These are phyloP conservation scores for Triplophysa yarkandensis DNA, from an alignment of 2,797 vertebrate genomes.

Conservation along the genomic window DNA sequence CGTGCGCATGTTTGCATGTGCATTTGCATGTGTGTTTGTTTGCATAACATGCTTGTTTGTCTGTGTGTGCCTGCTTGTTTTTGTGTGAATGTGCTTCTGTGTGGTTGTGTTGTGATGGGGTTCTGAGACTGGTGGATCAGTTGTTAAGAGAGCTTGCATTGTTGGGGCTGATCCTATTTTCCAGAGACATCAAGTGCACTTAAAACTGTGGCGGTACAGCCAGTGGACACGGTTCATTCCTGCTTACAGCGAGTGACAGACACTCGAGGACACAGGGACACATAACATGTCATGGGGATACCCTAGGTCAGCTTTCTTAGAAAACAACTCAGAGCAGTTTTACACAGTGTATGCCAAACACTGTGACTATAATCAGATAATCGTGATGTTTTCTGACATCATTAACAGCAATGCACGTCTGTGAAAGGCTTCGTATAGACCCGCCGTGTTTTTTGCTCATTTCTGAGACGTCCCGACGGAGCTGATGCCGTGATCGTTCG, in stretches of 20 bases:
- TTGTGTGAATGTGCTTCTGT: neutral
- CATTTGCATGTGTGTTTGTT: neutral
- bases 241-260: constrained; percentile 28
- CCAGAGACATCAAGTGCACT: constrained; percentile 49
- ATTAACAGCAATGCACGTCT: constrained; percentile 25
- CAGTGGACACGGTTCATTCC: constrained; percentile 41
- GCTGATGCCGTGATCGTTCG: constrained; percentile 55
- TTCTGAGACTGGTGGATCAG: constrained; percentile 29
- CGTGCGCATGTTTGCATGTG: neutral
- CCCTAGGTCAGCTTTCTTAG: constrained; percentile 14
- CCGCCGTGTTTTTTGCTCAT: constrained; percentile 49
- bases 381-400: neutral
- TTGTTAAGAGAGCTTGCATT: constrained; percentile 40
- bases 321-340: neutral
- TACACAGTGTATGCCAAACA: neutral
- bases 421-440: constrained; percentile 32
- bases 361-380: neutral
- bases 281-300: constrained; percentile 12
- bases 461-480: constrained; percentile 51
- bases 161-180: constrained; percentile 40
- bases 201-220: constrained; percentile 37
- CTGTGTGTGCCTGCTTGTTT: neutral
- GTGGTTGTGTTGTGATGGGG: constrained; percentile 14
- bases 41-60: neutral
- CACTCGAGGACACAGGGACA: constrained; percentile 34